Conservation (phyloP, 2,797 vertebrate species). For the Gambusia yucatana region DNA sequence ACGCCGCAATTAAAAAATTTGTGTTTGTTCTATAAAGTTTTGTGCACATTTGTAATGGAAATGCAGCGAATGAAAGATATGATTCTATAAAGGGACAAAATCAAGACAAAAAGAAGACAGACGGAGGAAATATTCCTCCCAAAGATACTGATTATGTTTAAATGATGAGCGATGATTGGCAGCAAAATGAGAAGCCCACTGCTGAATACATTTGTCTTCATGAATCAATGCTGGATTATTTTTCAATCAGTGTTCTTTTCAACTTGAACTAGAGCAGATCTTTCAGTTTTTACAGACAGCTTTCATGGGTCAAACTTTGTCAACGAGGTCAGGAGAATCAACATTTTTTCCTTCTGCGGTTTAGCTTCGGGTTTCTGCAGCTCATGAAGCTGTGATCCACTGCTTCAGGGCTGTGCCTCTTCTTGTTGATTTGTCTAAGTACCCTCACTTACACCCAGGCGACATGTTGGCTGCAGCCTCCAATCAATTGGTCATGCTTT, state of each 20-base stretch:
- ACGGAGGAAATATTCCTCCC: neutral
- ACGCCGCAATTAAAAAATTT: no score
- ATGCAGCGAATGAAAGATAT: neutral
- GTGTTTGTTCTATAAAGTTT: no score
- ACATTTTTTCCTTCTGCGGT: constrained; percentile 6
- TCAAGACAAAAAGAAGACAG: neutral
- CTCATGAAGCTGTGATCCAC: constrained; percentile 18
- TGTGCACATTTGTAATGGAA: no score
- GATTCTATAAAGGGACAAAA: neutral
- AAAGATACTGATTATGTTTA: neutral
- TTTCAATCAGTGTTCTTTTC: neutral
- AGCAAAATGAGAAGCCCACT: neutral
- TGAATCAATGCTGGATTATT: neutral
- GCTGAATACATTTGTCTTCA: neutral
- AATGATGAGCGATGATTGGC: neutral
- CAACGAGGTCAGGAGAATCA: neutral
- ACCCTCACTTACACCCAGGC: constrained; percentile 28
- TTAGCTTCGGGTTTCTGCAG: constrained; percentile 11
- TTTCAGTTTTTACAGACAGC: neutral
- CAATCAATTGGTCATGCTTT: constrained; percentile 50
- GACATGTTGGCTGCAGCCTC: constrained; percentile 47
- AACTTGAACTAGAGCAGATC: constrained; percentile 15
- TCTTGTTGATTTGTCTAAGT: constrained; percentile 25
- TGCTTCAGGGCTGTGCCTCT: constrained; percentile 22
- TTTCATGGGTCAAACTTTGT: neutral